Conservation (phyloP, 2,113 vertebrate genomes). For the Prinia subflava region DNA sequence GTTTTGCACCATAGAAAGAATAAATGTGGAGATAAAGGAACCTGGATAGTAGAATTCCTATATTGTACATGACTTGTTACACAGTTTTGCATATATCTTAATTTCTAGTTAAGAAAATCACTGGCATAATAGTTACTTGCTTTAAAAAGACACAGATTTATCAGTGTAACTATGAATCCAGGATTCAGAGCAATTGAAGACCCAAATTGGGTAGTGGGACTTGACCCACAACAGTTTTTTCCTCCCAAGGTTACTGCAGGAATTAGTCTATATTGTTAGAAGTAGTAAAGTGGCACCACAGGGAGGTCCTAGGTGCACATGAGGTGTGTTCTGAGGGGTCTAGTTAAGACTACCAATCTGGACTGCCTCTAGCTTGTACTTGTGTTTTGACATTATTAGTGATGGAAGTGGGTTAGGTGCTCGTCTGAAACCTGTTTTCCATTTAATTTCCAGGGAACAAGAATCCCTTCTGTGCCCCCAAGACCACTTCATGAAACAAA, state of each 20-base stretch:
- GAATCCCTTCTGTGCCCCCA: neutral
- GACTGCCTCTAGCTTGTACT: neutral
- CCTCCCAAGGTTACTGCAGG: neutral
- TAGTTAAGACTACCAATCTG: neutral
- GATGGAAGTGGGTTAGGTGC: neutral
- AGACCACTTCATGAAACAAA: neutral
- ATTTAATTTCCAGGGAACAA: neutral
- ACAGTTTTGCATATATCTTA: neutral
- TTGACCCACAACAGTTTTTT: neutral
- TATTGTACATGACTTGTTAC: neutral
- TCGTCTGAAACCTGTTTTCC: neutral
- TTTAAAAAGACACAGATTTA: neutral
- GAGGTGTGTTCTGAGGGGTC: neutral
- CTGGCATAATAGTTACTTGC: neutral
- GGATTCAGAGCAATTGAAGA: neutral
- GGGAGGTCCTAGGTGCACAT: neutral
- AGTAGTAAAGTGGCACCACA: neutral
- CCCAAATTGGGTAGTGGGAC: rapidly evolving
- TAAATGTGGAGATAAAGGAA: neutral
- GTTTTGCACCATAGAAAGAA: neutral
- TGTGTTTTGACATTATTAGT: neutral
- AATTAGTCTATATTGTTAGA: neutral
- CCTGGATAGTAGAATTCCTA: neutral
- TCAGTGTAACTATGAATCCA: neutral
- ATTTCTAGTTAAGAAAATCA: neutral